Base-by-base conservation (phyloP, 1,140 invertebrate species). In the Drosophila orosa region DNA sequence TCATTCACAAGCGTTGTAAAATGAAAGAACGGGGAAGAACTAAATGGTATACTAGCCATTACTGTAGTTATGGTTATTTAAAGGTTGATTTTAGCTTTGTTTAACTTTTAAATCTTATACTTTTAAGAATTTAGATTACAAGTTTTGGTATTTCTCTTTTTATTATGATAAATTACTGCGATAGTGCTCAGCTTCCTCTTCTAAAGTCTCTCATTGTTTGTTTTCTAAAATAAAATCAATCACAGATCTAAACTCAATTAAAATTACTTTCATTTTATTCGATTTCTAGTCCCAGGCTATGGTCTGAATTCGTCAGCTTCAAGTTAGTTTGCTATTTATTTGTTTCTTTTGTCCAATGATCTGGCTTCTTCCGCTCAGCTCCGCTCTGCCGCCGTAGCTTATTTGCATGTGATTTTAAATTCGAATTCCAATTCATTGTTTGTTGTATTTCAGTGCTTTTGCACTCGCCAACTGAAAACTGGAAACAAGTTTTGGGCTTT, bases 351-450 rank as follows among this genome's bases (percentile, higher is more conserved):
- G 33, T 57, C 24, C 31, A 25, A 22, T 29, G 31, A 33, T 62
- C 52, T 24, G 13, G 3, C 54, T 39, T 39, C 24, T 15, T 62
- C 33, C 19, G 13, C 31, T 56, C 15, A 24, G 4, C 10, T 13
- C 29, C n/a, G 24, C 44, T 47, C 15, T 13, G 25, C 1, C 33
- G 37, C n/a, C 12, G 5, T 33, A 9, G 50, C 50, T 52, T 33
- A 39, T 59, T 62, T 62, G 33, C 31, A 62, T 62, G 17, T 62
- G 24, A 39, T 39, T 62, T 62, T 5, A 59, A 59, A 62, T 59
- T 62, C 33, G 33, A 59, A 62, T 59, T 62, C 17, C 33, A 9
- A 27, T 39, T 39, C 31, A 62, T 62, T 39, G 54, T 37, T 9
- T 59, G 15, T 31, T 29, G 60, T 15, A 13, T 39, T 62, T 40